Base-by-base conservation (phyloP, 2,888 invertebrate genomes). In the Colostygia pectinataria region DNA sequence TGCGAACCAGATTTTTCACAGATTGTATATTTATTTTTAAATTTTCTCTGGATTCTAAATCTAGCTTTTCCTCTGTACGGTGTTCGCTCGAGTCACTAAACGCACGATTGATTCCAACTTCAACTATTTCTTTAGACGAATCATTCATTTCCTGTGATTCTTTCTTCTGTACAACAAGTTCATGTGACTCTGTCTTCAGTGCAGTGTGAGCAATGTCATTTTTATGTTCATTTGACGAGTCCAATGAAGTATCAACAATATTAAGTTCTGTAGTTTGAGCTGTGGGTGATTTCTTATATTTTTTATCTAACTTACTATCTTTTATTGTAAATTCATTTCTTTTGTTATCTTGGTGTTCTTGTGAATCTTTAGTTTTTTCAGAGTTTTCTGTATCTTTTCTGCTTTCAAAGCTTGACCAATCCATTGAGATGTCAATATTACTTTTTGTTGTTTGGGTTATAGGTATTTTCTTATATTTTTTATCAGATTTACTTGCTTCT, bases 1-100 rank as follows among this genome's bases (percentile, higher is more conserved):
- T 45, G 0, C 75, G 56, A 6, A 65, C 18, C 20, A 25, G 14
- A 33, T 51, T 51, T 9, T 15, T 33, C 6, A 40, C 25, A 1
- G 4, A 29, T 23, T 38, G 7, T 2, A 10, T 12, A 34, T 9
- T 49, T 49, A 15, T 38, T 25, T 27, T 2, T 8, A 5, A 9
- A 15, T 32, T 31, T 4, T 29, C 31, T 10, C 8, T 34, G 31
- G 10, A 28, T n/a, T 12, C n/a, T 6, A 6, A 33, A 15, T 1
- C 7, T 27, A 27, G 12, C 1, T 13, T 25, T 36, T 13, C 29
- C 1, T 4, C 15, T 10, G 4, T 9, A 6, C 20, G 27, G 1
- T 6, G 24, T 36, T 32, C 45, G 15, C n/a, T 32, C 5, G 18
- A 24, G 23, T 42, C 40, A 31, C 29, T 39, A 6, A 18, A 2